Evolutionary conservation across 2,888 invertebrate genomes (phyloP), one percentile per base, ranked within the genome.

Genomic region (Bimastos eiseni): DNA sequence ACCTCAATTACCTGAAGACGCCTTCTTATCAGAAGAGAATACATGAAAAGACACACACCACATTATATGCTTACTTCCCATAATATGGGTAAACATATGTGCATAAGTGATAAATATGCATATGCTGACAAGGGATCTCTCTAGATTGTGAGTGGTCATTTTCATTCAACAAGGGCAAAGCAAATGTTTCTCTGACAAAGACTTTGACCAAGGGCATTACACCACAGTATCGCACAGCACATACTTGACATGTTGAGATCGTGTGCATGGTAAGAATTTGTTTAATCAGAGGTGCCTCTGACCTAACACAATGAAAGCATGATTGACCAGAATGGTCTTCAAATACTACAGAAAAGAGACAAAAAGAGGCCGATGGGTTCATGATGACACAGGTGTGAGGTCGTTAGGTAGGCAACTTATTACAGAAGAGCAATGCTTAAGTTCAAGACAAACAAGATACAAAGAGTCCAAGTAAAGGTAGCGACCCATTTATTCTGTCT

Each of bases 21-120:
- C 70, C 70, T n/a, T 70, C 70, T 70, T 70, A 70, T 70, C 70
- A 70, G 70, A 70, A 30, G 70, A n/a, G 70, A 70, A 70, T n/a
- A 30, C n/a, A 6, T 70, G 30, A 70, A 70, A 30, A 30, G 8
- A 13, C 21, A 24, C 70, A 70, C 70, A n/a, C n/a, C 70, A 70
- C 70, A n/a, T 70, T 30, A 70, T 70, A 15, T 70, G n/a, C 70
- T 11, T 70, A 70, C n/a, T n/a, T 70, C 24, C 21, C 70, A 70
- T 70, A 70, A 44, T 44, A 49, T 49, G 24, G 30, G 70, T n/a
- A 3, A 70, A 70, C 13, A 70, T n/a, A 49, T 24, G 8, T 11
- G n/a, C n/a, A 70, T 70, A 70, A n/a, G 30, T 11, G 21, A 49
- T 30, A 30, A 17, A 49, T 24, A 8, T n/a, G n/a, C 70, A 70